Evolutionary conservation across 2,113 vertebrate genomes (phyloP), one percentile per base, ranked within the genome.

Genomic region (Pseudorasbora parva): DNA sequence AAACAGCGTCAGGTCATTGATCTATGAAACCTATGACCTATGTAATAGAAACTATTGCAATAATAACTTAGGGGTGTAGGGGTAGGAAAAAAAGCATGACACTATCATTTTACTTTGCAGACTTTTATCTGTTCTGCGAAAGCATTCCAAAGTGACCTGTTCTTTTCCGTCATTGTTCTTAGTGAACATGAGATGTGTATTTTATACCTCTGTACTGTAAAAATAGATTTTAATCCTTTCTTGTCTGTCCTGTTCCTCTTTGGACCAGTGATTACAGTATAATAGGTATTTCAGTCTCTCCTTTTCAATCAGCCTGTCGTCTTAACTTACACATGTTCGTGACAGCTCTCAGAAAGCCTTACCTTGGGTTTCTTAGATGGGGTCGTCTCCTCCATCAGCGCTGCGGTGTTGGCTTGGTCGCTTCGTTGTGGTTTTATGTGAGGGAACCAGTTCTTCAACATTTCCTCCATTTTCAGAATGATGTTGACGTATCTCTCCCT

Each of bases 371-470:
- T 94, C 91, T 95, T 95, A 82, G 88, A 83, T 5, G 88, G 88
- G 78, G 84, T 47, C 0, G 78, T 84, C 78, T 91, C 90, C 62
- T 92, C 90, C 27, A 89, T 90, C 84, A 88, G 86, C 2, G 86
- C 72, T 23, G 54, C 14, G 59, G 84, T 76, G 78, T 73, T 85
- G 27, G 81, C 33, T 84, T 93, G 93, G 69, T 92, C 88, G 71
- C 19, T 80, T 66, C 43, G 43, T 80, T 79, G 82, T 76, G 93
- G 86, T 86, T 92, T 93, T 45, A 95, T 88, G 54, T 94, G 89
- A 71, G 94, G 94, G 85, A 95, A 95, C 94, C 94, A 95, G 88
- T 88, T 93, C 87, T 94, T 95, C 82, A 95, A 88, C 94, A 95
- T 95, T 83, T 93, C 92, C 89, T 95, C 94, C 93, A 95, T 94